phyloP scores from a whole-genome alignment of 2,797 vertebrate genomes.

The Neosilurus hyrtlii region DNA sequence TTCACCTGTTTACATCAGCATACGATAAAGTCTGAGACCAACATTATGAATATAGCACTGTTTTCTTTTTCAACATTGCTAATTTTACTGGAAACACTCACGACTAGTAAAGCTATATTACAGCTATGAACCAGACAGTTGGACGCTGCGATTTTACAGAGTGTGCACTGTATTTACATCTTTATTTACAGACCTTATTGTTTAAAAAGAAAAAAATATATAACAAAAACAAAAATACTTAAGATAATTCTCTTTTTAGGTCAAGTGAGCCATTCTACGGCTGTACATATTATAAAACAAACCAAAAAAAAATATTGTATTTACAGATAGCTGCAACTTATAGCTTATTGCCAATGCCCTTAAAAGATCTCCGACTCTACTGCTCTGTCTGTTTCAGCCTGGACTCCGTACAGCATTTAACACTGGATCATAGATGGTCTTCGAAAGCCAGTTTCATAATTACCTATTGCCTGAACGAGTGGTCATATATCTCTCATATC shows the following conservation, averaged over 20 bases:
- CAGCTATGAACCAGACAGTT: slow-evolving; percentile 87
- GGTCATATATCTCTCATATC: slow-evolving; percentile 19
- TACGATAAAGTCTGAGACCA: slow-evolving; percentile 78
- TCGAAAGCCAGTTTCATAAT: slow-evolving; percentile 31
- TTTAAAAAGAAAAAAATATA: slow-evolving; percentile 55
- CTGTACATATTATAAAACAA: slow-evolving; percentile 72
- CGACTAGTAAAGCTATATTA: slow-evolving; percentile 88
- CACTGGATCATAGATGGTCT: slow-evolving; percentile 25
- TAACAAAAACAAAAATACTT: slow-evolving; percentile 48
- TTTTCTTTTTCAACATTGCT: slow-evolving; percentile 65
- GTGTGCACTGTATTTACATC: slow-evolving; percentile 86
- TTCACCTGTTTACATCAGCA: slow-evolving; percentile 78
- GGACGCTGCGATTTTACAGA: slow-evolving; percentile 80
- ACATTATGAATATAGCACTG: slow-evolving; percentile 65
- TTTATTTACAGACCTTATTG: slow-evolving; percentile 81
- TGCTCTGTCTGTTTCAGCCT: slow-evolving; percentile 32
- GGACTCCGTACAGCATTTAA: slow-evolving; percentile 51
- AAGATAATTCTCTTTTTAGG: slow-evolving; percentile 59
- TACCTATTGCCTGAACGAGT: slow-evolving; percentile 47
- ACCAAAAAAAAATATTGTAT: slow-evolving; percentile 70
- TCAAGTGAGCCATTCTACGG: slow-evolving; percentile 79
- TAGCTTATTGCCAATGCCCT: slow-evolving; percentile 98
- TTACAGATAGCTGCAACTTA: slow-evolving; percentile 90
- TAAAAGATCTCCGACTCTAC: slow-evolving; percentile 63
- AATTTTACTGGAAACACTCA: slow-evolving; percentile 69